phyloP scores from a whole-genome alignment of 2,888 invertebrate species.

The Plutella xylostella region DNA sequence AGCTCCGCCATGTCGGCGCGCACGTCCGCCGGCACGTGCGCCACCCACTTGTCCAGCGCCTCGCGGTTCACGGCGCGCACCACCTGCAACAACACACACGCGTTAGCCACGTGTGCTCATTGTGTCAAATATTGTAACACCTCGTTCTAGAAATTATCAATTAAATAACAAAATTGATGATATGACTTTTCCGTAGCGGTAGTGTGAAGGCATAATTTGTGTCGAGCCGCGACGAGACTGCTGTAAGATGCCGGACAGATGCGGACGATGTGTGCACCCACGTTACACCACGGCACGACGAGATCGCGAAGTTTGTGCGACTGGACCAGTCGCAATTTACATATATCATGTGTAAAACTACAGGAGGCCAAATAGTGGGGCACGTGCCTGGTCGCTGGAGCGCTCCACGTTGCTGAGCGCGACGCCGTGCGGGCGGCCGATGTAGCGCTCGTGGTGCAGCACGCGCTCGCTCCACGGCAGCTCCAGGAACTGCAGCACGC shows the following conservation, averaged over 20 bases:
- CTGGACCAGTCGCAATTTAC: no score
- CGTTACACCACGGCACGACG: conserved; percentile 2
- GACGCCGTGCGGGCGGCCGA: conserved; percentile 95
- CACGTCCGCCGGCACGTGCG: conserved; percentile 90
- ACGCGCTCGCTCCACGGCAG: conserved; percentile 97
- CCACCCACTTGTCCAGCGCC: conserved; percentile 94
- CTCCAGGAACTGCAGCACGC: conserved; percentile 88
- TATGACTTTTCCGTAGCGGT: no score
- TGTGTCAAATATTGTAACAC: no score
- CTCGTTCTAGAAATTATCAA: no score
- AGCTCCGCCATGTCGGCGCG: conserved; percentile 91
- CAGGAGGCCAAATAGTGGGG: no score
- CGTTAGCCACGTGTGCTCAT: no score
- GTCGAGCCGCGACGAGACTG: no score
- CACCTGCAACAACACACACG: conserved; percentile 98
- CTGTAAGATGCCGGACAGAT: conserved; percentile 79
- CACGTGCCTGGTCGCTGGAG: neutral
- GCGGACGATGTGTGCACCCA: neutral
- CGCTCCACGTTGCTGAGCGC: conserved; percentile 80
- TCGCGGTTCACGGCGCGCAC: conserved; percentile 98
- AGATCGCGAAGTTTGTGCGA: no score
- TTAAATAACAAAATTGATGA: no score
- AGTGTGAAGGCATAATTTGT: no score
- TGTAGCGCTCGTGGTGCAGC: conserved; percentile 96
- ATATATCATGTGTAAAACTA: no score